A percentile compares a stretch with the other conserved stretches of the same genome.
These are phyloP conservation scores for Endomychus coccineus DNA, from an alignment of 2,888 invertebrate species.

Conservation along the genomic window DNA sequence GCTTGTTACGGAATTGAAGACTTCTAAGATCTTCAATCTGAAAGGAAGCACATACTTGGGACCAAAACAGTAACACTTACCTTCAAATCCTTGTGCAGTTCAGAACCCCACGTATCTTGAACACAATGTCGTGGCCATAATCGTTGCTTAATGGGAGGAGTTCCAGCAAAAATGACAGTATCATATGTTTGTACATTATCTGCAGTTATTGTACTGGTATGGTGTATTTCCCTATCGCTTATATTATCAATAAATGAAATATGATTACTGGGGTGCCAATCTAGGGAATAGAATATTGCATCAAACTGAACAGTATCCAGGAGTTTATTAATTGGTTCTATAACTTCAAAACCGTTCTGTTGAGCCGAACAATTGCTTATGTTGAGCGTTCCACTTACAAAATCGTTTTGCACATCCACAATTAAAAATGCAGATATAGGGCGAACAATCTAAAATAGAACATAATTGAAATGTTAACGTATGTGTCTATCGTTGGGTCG, in stretches of 20 bases:
- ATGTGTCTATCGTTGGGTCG: no score
- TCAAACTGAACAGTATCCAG: constrained; percentile 77
- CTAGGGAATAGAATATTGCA: constrained; percentile 85
- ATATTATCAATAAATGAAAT: constrained; percentile 95
- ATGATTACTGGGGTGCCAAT: constrained; percentile 96
- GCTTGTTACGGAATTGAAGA: no score
- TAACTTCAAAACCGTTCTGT: constrained; percentile 83
- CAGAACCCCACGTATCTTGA: constrained; percentile 91
- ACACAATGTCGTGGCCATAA: constrained; percentile 97
- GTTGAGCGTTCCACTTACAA: constrained; percentile 88
- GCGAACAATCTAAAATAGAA: constrained; percentile 63
- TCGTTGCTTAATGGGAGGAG: constrained; percentile 77
- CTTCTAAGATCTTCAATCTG: no score
- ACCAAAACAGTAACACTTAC: constrained; percentile 46
- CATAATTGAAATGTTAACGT: no score
- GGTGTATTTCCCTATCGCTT: constrained; percentile 63
- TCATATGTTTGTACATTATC: constrained; percentile 79
- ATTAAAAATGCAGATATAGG: constrained; percentile 84
- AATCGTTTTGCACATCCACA: constrained; percentile 97
- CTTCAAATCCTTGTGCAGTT: constrained; percentile 83
- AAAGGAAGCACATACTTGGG: no score
- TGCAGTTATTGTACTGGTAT: constrained; percentile 63
- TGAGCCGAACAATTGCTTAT: constrained; percentile 89
- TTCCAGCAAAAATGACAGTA: constrained; percentile 86
- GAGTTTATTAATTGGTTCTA: constrained; percentile 84